Conservation (phyloP, 2,888 invertebrate species). For the Lasioglossum pauxillum region DNA sequence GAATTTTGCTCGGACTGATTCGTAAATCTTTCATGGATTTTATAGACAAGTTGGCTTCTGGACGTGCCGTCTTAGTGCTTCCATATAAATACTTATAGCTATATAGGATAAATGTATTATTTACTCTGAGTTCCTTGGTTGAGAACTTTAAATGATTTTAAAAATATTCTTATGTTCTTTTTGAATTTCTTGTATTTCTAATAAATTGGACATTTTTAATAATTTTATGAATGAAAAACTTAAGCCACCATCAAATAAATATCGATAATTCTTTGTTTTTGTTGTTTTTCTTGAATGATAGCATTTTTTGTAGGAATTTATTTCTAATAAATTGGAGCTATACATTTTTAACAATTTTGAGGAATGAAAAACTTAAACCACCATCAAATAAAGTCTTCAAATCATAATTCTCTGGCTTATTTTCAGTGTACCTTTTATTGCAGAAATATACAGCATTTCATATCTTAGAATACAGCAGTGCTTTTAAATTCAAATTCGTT, state of each 20-base stretch:
- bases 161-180: neutral
- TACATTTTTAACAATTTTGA: neutral
- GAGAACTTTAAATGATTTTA: neutral
- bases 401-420: neutral
- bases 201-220: neutral
- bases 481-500: slow-evolving; percentile 28
- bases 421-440: neutral
- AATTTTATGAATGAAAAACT: neutral
- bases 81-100: neutral
- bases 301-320: neutral
- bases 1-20: neutral
- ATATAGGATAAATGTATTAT: neutral
- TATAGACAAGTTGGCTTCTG: neutral
- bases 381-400: neutral
- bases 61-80: neutral
- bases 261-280: too few species aligned
- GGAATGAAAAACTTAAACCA: neutral
- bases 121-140: neutral
- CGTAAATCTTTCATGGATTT: neutral
- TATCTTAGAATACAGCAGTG: neutral
- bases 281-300: too few species aligned
- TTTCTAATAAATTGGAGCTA: neutral
- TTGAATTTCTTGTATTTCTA: neutral
- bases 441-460: neutral
- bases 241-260: neutral